Evolutionary conservation across 2,888 invertebrate species (phyloP), one percentile per base, ranked within the genome.

Genomic region (Drosophila helvetica): DNA sequence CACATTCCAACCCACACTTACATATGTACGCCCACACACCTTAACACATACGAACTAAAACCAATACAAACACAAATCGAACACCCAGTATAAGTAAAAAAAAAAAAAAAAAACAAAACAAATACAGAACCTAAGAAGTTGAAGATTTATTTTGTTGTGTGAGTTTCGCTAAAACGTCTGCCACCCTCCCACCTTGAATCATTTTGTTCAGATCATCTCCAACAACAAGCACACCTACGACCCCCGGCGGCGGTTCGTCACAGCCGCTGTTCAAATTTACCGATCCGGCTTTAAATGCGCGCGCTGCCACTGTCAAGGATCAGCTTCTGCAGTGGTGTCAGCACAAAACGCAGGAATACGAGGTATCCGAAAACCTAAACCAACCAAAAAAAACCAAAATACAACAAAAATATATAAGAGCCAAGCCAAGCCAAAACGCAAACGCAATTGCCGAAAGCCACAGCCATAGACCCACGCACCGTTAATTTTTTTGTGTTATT

Each of bases 261-360:
- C 96, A 96, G 93, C 96, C 96, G 92, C 94, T 95, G 93, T 97
- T 97, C 95, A 96, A 95, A 95, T 97, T 97, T 94, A 96, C 96
- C 93, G 97, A 97, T 93, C 96, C 96, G 91, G 95, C 95, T 93
- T 95, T 98, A 93, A 95, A 95, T 93, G 95, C 96, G 93, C 97
- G 96, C 93, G 98, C 98, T 91, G 96, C 95, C 93, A 96, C 97
- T 93, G 97, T 98, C 93, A 99, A 98, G 95, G 98, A 98, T 93
- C 95, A 98, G 93, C 95, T 99, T 93, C 95, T 99, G 93, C 95
- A 96, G 93, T 99, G 99, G 99, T 97, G 97, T 94, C 96, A 97
- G 93, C 96, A 96, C 94, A 98, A 98, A 95, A 98, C 98, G 91
- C 96, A 96, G 94, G 98, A 97, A 94, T 99, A 99, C 94, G 96